Evolutionary conservation across 2,113 vertebrate genomes (phyloP).

Genomic region (Muscicapa adusta): DNA sequence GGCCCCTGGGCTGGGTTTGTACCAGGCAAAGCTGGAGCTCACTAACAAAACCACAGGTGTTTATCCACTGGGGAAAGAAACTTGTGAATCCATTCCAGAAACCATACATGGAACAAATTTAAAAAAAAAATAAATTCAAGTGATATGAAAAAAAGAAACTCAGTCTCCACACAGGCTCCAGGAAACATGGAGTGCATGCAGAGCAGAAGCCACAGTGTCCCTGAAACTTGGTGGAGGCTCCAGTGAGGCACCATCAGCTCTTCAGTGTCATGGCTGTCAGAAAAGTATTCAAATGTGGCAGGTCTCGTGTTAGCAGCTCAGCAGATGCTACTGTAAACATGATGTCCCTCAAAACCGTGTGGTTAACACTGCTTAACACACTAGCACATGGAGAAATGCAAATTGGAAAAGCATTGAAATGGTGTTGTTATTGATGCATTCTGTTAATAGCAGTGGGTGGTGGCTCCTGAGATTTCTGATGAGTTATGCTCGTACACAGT

Average conservation of each 20-base stretch:
- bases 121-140: no score
- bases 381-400: constrained; percentile 41
- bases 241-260: not conserved
- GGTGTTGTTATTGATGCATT: constrained; percentile 7
- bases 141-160: not conserved
- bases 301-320: not conserved
- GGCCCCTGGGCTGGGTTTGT: not conserved
- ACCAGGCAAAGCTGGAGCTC: not conserved
- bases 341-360: not conserved
- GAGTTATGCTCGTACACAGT: not conserved
- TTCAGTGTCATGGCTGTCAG: not conserved
- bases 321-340: not conserved
- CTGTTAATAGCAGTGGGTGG: not conserved
- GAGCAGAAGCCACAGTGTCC: not conserved
- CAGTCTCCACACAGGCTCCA: not conserved
- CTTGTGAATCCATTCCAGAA: not conserved
- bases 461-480: not conserved
- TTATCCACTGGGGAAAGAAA: not conserved
- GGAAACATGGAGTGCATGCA: not conserved
- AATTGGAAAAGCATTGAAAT: constrained; percentile 21
- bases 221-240: not conserved
- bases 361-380: not conserved
- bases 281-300: not conserved
- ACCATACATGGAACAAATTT: not conserved
- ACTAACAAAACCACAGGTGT: accelerated